Evolutionary conservation across 2,113 vertebrate species (phyloP).

Genomic region (Colius striatus): DNA sequence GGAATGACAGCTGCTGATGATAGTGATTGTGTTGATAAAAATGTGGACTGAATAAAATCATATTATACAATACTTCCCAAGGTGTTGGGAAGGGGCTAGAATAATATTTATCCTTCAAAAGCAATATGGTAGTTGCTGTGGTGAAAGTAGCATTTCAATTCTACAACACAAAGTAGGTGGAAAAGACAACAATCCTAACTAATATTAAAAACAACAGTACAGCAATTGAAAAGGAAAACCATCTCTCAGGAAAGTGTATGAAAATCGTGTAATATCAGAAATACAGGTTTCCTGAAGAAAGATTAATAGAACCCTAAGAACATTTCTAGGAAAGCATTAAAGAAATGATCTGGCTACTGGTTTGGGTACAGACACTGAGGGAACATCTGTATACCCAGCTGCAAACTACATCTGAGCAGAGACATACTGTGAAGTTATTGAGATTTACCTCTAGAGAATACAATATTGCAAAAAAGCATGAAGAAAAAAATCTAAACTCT

Average conservation of each 20-base stretch:
- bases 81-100: not conserved
- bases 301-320: not conserved
- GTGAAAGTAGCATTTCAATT: conserved; percentile 34
- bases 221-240: not conserved
- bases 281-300: conserved; percentile 2
- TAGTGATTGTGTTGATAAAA: conserved; percentile 7
- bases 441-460: not conserved
- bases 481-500: accelerated
- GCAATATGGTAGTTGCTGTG: not conserved
- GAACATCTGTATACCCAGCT: not conserved
- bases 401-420: not conserved
- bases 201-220: not conserved
- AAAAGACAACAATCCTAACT: conserved; percentile 6
- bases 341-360: conserved; percentile 2
- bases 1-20: conserved; percentile 16
- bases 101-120: conserved; percentile 31
- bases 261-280: not conserved
- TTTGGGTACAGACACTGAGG: not conserved
- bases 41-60: conserved; percentile 21
- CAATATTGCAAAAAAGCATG: not conserved
- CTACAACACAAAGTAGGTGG: not conserved
- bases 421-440: not conserved
- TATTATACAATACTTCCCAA: conserved; percentile 17
- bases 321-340: not conserved
- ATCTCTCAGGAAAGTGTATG: not conserved